Evolutionary conservation across 53 echinoderm and acorn worm genomes (phyloP), one percentile per base, ranked within the genome.

Genomic region (Echinarachnius parma): DNA sequence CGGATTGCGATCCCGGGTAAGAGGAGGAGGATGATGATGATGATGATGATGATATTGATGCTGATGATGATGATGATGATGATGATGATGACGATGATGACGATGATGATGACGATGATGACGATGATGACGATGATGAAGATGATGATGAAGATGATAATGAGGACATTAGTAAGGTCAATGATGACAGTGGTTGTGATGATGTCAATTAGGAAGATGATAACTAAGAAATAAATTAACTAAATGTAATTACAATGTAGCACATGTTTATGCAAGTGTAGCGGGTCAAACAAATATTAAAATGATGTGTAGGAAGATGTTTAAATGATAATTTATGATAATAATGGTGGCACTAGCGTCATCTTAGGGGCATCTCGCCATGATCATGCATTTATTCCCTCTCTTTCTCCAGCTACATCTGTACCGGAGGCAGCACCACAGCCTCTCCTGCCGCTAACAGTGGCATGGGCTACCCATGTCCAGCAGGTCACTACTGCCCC

Each of bases 391-490:
- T 39, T 39, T 39, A 20, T 20, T 42, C 24, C 11, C 10, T 57
- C 15, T 29, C 14, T 48, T 26, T 31, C 27, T 48, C 9, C 74
- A 93, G 93, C 58, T 96, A 96, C 27, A 85, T 96, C 24, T 96
- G 98, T 19, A 96, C 98, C 4, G 98, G 98, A 9, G 98, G 98
- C 19, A 96, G 98, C 31, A 86, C 88, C 16, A 96, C 92, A 14
- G 82, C 88, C 2, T 77, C 91, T 9, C 98, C 98, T 30, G 60
- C 68, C 1, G 49, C 48, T 4, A 62, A 16, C 22, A 78, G 82
- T 18, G 85, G 91, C 28, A 96, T 88, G 98, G 98, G 98, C 62
- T 96, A 96, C 80, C 88, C 85, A 9, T 96, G 98, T 35, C 98
- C 98, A 4, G 83, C 88, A 10, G 98, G 98, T 24, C 79, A 79